Evolutionary conservation across 2,888 invertebrate genomes (phyloP), one percentile per base, ranked within the genome.

Genomic region (Physocephala rufipes): DNA sequence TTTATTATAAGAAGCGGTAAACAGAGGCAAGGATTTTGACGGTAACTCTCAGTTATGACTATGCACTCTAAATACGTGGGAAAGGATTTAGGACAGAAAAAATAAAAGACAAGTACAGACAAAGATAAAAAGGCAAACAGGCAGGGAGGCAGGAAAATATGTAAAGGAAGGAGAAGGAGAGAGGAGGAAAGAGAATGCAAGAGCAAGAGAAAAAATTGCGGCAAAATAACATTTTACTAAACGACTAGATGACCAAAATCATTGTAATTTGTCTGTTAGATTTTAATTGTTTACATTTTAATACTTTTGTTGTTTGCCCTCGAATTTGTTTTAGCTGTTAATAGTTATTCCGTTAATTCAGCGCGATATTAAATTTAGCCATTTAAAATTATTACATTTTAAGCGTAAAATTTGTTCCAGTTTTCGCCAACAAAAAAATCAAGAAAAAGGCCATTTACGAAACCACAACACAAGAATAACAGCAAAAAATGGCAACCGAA

Each of bases 401-500:
- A 49, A 49, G 49, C 49, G 49, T 49, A 49, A 49, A 49, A 49
- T 49, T 49, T 49, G 49, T 49, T 49, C 49, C 49, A 49, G 3
- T 49, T 49, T 19, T n/a, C 15, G 49, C n/a, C n/a, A n/a, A n/a
- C n/a, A n/a, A n/a, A n/a, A n/a, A n/a, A n/a, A n/a, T n/a, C n/a
- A n/a, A n/a, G 49, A 12, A 19, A 49, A 49, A 19, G 36, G n/a
- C n/a, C n/a, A n/a, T 36, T 7, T 36, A 36, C 5, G 9, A 36
- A 36, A 36, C 36, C 4, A 36, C 36, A 36, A 36, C 36, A 36
- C 9, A 36, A 36, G 4, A 36, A 36, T 9, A 36, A 36, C 9
- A 36, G 5, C 36, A 36, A 7, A 36, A 36, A 36, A 36, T 9
- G 4, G 9, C 4, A 4, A 36, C 4, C 36, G 9, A 4, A 36